Conservation (phyloP, 92 coral and sea anemone species). For the Umimayanthus chanpuru region DNA sequence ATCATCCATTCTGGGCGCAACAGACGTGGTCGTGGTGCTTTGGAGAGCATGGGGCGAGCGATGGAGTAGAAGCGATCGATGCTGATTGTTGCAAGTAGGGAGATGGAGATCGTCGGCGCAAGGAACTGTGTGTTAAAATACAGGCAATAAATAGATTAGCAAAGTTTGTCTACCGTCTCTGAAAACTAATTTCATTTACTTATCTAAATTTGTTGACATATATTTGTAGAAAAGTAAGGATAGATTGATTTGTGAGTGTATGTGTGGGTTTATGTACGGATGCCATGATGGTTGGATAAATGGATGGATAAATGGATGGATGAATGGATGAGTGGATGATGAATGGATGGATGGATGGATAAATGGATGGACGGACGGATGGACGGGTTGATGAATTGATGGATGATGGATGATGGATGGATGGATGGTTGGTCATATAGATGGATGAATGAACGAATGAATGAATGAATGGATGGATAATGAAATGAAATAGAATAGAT, state of each 20-base stretch:
- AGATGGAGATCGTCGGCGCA: constrained; percentile 57
- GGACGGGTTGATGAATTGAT: not conserved
- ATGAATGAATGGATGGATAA: too few relatives aligned
- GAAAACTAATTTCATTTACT: too few relatives aligned
- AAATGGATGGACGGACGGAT: not conserved
- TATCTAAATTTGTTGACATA: too few relatives aligned
- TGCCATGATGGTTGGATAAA: not conserved
- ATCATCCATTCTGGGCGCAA: constrained; percentile 47
- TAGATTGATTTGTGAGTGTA: too few relatives aligned
- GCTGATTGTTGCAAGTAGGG: constrained; percentile 65
- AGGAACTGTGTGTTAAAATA: constrained; percentile 47
- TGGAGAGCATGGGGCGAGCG: constrained; percentile 41
- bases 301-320: not conserved
- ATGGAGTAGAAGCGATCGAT: constrained; percentile 58
- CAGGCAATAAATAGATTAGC: not conserved
- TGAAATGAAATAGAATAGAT: too few relatives aligned
- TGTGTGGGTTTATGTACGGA: not conserved
- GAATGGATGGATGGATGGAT: not conserved
- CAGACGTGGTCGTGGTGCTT: constrained; percentile 28
- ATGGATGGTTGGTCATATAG: too few relatives aligned
- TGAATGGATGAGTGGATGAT: not conserved
- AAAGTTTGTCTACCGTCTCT: not conserved
- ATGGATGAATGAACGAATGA: too few relatives aligned
- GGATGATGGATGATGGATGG: too few relatives aligned
- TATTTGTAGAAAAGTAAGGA: too few relatives aligned